phyloP scores from a whole-genome alignment of 2,113 vertebrate genomes.

The Catharus minimus region DNA sequence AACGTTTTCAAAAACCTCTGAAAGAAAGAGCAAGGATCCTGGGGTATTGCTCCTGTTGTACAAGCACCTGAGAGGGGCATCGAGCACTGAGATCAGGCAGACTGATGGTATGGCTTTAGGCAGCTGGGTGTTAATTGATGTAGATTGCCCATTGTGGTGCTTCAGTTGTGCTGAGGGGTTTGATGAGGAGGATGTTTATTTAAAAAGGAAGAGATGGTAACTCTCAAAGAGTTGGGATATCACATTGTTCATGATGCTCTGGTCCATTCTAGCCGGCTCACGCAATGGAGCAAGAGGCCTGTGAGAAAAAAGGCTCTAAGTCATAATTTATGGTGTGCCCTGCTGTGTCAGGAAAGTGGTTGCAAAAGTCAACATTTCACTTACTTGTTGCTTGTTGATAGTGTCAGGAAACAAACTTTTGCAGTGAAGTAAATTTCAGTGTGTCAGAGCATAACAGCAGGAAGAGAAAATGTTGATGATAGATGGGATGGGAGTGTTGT shows the following conservation, averaged over 20 bases:
- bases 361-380: background rate
- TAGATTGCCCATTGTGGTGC: background rate
- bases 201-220: background rate
- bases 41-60: background rate
- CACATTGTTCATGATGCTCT: accelerated
- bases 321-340: background rate
- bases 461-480: background rate
- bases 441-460: background rate
- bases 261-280: background rate
- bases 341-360: background rate
- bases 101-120: background rate
- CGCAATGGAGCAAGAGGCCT: background rate
- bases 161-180: background rate
- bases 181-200: background rate
- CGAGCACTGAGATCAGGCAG: background rate
- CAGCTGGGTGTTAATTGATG: background rate
- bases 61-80: background rate
- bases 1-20: background rate
- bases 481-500: background rate
- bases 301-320: background rate
- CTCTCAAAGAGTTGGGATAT: background rate
- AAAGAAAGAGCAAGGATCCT: background rate
- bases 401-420: background rate
- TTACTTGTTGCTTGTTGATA: background rate
- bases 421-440: background rate